Percentiles rank a stretch among this genome's conserved stretches.
Evolutionary conservation across 2,888 invertebrate species (phyloP).

Genomic region (Dolichomitus sp.): DNA sequence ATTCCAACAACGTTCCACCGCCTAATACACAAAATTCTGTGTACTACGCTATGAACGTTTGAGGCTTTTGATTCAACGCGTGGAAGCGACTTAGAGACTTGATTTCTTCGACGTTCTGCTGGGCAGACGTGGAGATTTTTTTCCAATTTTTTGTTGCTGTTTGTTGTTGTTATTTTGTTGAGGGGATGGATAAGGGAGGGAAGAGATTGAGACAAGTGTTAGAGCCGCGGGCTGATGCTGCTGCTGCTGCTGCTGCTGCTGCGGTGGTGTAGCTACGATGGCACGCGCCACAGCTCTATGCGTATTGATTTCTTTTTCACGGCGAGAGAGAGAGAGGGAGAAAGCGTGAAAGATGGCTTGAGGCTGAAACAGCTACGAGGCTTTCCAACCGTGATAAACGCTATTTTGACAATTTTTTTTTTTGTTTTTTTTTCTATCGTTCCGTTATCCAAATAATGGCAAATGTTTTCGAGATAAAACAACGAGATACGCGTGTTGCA

Average conservation of each 20-base stretch:
- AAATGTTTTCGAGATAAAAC: background rate
- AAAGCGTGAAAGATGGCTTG: constrained; percentile 25
- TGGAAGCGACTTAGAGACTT: background rate
- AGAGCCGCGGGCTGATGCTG: background rate
- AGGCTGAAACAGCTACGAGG: constrained; percentile 19
- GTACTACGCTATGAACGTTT: constrained; percentile 96
- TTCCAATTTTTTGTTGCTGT: background rate
- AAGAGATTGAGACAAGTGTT: constrained; percentile 4
- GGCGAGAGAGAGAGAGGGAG: constrained; percentile 28
- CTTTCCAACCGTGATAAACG: constrained; percentile 10
- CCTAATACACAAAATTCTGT: constrained; percentile 86
- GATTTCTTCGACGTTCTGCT: constrained; percentile 23
- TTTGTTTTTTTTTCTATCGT: background rate
- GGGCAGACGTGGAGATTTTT: constrained; percentile 20
- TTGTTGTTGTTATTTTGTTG: background rate
- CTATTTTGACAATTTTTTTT: background rate
- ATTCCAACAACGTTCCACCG: constrained; percentile 81
- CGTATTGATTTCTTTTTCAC: constrained; percentile 66
- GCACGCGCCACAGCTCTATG: constrained; percentile 39
- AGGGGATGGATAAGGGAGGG: background rate
- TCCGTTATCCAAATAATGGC: background rate
- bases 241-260: constrained; percentile 16
- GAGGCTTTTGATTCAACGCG: constrained; percentile 83
- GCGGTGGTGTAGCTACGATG: background rate
- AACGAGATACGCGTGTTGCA: background rate